Conservation (phyloP, 2,888 invertebrate genomes). For the Nowickia ferox region DNA sequence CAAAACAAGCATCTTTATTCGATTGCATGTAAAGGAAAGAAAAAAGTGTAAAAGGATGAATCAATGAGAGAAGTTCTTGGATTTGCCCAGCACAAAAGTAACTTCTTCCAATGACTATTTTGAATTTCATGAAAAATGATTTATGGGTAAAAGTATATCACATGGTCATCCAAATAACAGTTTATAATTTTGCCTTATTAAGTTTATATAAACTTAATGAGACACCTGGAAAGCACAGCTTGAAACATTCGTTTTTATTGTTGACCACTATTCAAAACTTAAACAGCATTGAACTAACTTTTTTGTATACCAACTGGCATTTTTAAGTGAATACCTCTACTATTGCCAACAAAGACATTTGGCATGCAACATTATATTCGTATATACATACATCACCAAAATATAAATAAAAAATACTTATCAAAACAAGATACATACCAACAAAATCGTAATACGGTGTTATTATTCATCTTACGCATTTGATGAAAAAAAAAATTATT, state of each 20-base stretch:
- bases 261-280: too few relatives aligned
- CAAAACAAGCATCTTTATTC: too few relatives aligned
- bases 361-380: constrained; percentile 5
- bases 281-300: too few relatives aligned
- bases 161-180: too few relatives aligned
- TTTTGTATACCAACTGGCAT: not conserved
- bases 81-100: too few relatives aligned
- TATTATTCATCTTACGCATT: constrained; percentile 63
- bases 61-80: too few relatives aligned
- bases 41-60: too few relatives aligned
- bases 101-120: too few relatives aligned
- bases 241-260: not conserved
- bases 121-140: too few relatives aligned
- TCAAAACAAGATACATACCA: constrained; percentile 27
- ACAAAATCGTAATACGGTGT: constrained; percentile 40
- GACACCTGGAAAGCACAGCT: not conserved
- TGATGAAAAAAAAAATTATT: constrained; percentile 42
- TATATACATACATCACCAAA: constrained; percentile 39
- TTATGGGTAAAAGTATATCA: too few relatives aligned
- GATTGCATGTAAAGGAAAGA: too few relatives aligned
- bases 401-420: not conserved
- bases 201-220: not conserved
- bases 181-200: not conserved
- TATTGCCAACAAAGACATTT: not conserved
- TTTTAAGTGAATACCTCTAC: constrained; percentile 10